Evolutionary conservation across 92 coral and sea anemone genomes (phyloP), one percentile per base, ranked within the genome.

Genomic region (Hydrozoanthus gracilis): DNA sequence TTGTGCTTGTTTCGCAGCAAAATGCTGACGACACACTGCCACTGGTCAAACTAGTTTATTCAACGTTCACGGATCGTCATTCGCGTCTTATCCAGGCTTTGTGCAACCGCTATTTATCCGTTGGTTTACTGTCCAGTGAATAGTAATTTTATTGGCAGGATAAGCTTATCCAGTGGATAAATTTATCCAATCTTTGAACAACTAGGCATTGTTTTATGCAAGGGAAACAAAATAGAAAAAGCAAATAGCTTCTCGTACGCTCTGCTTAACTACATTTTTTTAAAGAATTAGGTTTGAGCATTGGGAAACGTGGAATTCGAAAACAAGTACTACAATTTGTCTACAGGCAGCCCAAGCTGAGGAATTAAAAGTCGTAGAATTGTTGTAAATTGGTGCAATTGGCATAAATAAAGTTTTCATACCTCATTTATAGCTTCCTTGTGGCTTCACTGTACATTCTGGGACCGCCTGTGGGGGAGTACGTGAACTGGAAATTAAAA

Each of bases 291-390:
- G 68, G 68, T 62, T 62, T 62, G 68, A 62, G 0, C 68, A 62
- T 62, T 62, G 68, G 68, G 68, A 61, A 62, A 62, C 68, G 68
- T 62, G 68, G 68, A 62, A 62, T 62, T 62, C 68, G 68, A 62
- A 62, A 62, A 62, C 68, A 62, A 62, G 68, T 62, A 62, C 68
- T 62, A 62, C 68, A 62, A 14, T 62, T 62, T 62, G 68, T 62
- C 68, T 62, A 62, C 68, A 62, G 68, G 0, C 68, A 62, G 68
- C 68, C 68, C 68, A 62, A 62, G 68, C 68, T 62, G 68, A 62
- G 68, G 68, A 62, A 62, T 62, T 62, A 62, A 62, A 62, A 62
- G 68, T 62, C 68, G 68, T 62, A 62, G 68, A 27, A 27, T 27
- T 27, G 35, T 27, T 27, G 35, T 27, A 27, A 27, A 27, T 27